Percentiles rank a stretch among this genome's conserved stretches.
Conservation (phyloP, 2,888 invertebrate genomes). For the Ceriagrion tenellum region DNA sequence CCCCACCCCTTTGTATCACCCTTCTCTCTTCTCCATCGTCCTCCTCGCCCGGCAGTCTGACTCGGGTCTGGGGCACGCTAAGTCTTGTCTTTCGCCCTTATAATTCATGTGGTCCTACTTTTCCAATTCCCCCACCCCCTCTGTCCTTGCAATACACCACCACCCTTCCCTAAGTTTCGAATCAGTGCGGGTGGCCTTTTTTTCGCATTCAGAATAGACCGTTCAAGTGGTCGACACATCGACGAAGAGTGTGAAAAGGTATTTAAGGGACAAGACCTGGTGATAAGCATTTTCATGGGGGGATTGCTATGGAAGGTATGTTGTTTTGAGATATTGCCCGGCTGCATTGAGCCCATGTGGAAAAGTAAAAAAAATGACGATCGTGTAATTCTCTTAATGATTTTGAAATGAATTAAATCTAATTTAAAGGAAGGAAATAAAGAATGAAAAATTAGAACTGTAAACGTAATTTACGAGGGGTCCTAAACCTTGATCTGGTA, state of each 20-base stretch:
- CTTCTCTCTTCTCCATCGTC: neutral
- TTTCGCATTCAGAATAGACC: neutral
- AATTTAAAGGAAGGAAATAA: too few relatives aligned
- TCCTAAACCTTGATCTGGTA: too few relatives aligned
- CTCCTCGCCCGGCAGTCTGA: neutral
- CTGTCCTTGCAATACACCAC: neutral
- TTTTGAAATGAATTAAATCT: too few relatives aligned
- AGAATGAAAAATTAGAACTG: too few relatives aligned
- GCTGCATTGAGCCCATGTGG: too few relatives aligned
- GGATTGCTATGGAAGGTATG: too few relatives aligned
- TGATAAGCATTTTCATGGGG: neutral
- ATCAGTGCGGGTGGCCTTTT: neutral
- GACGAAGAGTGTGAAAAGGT: neutral
- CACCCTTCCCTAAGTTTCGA: neutral
- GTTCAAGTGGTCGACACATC: neutral
- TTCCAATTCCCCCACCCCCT: neutral
- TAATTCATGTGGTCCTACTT: neutral
- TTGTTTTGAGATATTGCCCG: too few relatives aligned
- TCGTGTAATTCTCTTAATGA: too few relatives aligned
- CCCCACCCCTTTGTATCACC: too few relatives aligned
- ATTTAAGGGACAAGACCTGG: neutral
- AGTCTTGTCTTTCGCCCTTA: neutral
- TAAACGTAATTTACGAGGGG: too few relatives aligned
- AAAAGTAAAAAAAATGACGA: too few relatives aligned
- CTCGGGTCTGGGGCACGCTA: neutral